phyloP scores from a whole-genome alignment of 2,888 invertebrate genomes.

The Eledona agricola region DNA sequence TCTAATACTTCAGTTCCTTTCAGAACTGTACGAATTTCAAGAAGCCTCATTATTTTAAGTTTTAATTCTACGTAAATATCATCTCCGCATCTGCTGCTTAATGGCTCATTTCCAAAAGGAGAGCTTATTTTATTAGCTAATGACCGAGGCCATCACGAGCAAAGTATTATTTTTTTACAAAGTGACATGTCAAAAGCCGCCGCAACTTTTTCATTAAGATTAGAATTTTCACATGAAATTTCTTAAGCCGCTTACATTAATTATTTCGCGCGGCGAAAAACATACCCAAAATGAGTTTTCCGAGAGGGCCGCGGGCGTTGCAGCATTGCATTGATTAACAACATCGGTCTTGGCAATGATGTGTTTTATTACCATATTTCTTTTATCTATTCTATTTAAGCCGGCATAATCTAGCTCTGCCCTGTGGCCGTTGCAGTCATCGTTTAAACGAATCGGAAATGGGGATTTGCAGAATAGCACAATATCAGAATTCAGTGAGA shows the following conservation, averaged over 20 bases:
- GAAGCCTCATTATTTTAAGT: conserved; percentile 12
- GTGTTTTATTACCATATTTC: too few relatives aligned
- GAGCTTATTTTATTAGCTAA: conserved; percentile 8
- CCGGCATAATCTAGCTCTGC: too few relatives aligned
- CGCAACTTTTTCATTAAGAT: conserved; percentile 2
- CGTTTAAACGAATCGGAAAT: conserved; percentile 49
- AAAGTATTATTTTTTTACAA: conserved; percentile 19
- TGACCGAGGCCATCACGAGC: conserved; percentile 3
- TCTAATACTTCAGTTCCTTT: conserved; percentile 7
- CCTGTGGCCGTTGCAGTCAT: conserved; percentile 43
- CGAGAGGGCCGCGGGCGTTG: conserved; percentile 15
- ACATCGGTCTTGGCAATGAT: conserved; percentile 22
- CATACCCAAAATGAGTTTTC: conserved; percentile 28
- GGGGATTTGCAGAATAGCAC: conserved; percentile 43
- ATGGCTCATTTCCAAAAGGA: conserved; percentile 13
- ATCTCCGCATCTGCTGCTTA: conserved; percentile 20
- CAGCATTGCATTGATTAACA: conserved; percentile 24
- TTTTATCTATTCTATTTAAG: too few relatives aligned
- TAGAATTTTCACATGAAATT: conserved; percentile 3
- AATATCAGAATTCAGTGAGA: conserved; percentile 44
- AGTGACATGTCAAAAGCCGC: conserved; percentile 35
- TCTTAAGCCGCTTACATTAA: conserved; percentile 25
- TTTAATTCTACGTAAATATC: conserved; percentile 22
- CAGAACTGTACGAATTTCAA: conserved; percentile 12
- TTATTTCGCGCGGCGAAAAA: conserved; percentile 23